Conservation (phyloP, 2,797 vertebrate genomes). For the Cyclura pinguis region DNA sequence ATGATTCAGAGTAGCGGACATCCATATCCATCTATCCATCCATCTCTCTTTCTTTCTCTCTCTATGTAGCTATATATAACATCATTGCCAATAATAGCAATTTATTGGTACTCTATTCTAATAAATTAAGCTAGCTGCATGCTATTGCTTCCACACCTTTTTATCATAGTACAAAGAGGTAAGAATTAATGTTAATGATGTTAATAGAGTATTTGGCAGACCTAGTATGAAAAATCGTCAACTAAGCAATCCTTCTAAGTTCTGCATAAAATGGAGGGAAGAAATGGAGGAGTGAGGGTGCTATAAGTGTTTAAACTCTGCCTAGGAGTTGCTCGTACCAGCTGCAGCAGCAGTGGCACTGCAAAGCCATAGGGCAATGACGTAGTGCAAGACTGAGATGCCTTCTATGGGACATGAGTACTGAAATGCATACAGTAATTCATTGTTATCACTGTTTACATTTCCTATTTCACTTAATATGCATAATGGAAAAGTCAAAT, state of each 20-base stretch:
- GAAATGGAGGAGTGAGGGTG: background rate
- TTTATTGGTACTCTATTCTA: background rate
- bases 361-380: background rate
- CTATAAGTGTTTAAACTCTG: background rate
- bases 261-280: background rate
- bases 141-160: background rate
- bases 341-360: background rate
- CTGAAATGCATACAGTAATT: background rate
- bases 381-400: background rate
- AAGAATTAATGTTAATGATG: conserved; percentile 31
- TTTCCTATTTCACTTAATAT: too few relatives aligned
- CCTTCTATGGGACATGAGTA: too few relatives aligned
- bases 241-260: conserved; percentile 15
- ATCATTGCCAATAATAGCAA: background rate
- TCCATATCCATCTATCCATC: too few relatives aligned
- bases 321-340: background rate
- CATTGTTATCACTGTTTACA: too few relatives aligned
- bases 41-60: background rate
- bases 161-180: conserved; percentile 17
- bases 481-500: too few relatives aligned
- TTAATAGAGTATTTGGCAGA: conserved; percentile 29
- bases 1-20: background rate
- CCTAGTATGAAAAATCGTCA: conserved; percentile 24
- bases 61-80: background rate
- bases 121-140: background rate